Conservation (phyloP, 2,888 invertebrate genomes). For the Aphodius granarius region DNA sequence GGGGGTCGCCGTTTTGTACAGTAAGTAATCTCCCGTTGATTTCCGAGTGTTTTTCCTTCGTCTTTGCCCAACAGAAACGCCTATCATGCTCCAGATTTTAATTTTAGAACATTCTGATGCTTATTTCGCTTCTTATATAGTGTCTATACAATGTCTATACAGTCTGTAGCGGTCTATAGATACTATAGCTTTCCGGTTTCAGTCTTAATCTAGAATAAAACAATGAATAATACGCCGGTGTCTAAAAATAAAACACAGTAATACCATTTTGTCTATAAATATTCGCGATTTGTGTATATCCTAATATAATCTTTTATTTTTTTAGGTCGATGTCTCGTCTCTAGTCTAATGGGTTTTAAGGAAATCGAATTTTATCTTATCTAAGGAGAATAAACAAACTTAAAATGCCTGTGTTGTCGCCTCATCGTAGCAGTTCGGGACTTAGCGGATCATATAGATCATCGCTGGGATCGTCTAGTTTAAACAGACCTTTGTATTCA, state of each 20-base stretch:
- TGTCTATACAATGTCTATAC: too few species aligned
- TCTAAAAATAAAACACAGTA: background rate
- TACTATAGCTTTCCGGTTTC: background rate
- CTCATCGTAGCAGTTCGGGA: constrained; percentile 56
- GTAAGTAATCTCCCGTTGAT: too few species aligned
- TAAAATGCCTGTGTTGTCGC: constrained; percentile 62
- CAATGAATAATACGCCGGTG: background rate
- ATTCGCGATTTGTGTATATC: background rate
- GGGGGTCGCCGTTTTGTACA: too few species aligned
- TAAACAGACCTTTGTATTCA: constrained; percentile 61
- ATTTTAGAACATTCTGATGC: background rate
- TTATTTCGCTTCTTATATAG: background rate
- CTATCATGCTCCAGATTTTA: background rate
- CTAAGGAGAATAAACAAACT: background rate
- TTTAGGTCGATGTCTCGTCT: background rate
- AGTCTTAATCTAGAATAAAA: background rate
- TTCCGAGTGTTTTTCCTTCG: too few species aligned
- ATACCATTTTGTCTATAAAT: background rate
- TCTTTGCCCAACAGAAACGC: too few species aligned
- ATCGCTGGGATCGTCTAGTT: constrained; percentile 53
- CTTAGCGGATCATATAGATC: constrained; percentile 56
- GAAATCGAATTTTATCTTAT: background rate
- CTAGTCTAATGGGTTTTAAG: background rate
- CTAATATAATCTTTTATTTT: background rate
- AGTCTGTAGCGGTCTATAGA: too few species aligned